These are phyloP conservation scores for Eurytoma californica DNA, from an alignment of 2,888 invertebrate species.

Conservation along the genomic window DNA sequence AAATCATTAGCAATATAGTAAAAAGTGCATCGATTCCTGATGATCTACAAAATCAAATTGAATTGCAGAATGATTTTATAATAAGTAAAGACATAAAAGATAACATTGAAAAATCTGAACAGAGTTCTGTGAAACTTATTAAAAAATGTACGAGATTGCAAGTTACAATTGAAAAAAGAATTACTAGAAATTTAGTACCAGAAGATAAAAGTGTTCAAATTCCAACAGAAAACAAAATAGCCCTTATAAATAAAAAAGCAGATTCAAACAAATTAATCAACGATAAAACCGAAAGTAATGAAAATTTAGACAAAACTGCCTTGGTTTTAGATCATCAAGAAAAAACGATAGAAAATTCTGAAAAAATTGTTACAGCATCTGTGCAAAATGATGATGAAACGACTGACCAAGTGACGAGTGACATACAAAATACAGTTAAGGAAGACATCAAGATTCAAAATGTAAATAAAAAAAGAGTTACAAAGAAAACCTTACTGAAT, in stretches of 20 bases:
- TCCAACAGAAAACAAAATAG: neutral
- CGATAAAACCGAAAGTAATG: no score
- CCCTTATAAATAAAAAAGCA: neutral
- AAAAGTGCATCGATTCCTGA: no score
- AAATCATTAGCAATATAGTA: no score
- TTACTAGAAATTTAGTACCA: neutral
- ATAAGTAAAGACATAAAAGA: neutral
- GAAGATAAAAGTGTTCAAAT: slow-evolving; percentile 3
- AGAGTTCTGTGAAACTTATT: neutral
- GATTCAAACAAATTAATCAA: neutral
- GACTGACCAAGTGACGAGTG: neutral
- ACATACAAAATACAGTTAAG: neutral
- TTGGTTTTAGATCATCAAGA: no score
- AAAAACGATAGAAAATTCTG: neutral
- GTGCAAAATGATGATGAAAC: neutral
- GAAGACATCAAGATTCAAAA: neutral
- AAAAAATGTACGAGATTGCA: neutral
- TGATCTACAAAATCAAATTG: no score
- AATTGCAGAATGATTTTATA: neutral
- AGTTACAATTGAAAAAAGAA: slow-evolving; percentile 19
- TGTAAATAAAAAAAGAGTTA: slow-evolving; percentile 26
- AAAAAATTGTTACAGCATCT: neutral
- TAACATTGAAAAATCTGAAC: neutral
- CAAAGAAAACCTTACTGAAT: slow-evolving; percentile 27
- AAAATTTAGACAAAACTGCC: no score